Conservation (phyloP, 2,113 vertebrate species). For the Gracilinanus agilis region DNA sequence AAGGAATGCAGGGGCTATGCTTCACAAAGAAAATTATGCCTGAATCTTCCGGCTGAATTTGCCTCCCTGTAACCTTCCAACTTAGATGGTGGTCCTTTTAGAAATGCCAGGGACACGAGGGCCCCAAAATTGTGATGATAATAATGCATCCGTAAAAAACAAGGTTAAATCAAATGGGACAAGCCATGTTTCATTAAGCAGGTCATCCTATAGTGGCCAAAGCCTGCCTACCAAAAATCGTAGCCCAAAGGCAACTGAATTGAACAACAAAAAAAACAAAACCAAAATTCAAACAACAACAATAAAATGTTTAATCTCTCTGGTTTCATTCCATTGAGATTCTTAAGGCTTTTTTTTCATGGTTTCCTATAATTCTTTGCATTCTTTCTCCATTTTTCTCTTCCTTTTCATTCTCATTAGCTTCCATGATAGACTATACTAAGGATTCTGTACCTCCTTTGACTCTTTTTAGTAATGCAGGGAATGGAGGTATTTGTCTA, state of each 20-base stretch:
- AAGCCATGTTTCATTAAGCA: constrained; percentile 60
- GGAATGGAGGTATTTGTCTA: constrained; percentile 14
- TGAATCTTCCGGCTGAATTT: constrained; percentile 78
- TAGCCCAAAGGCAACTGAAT: constrained; percentile 64
- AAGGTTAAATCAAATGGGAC: constrained; percentile 71
- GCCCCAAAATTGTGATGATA: constrained; percentile 61
- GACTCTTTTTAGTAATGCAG: constrained; percentile 2
- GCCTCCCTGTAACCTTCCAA: constrained; percentile 71
- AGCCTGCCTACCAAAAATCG: constrained; percentile 71
- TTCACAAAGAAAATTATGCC: constrained; percentile 65
- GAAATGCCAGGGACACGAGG: constrained; percentile 75
- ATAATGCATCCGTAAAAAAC: constrained; percentile 70
- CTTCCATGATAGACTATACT: constrained; percentile 21
- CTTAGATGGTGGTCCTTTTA: constrained; percentile 62
- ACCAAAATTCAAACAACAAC: background rate
- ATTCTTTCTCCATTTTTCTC: background rate
- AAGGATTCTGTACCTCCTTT: constrained; percentile 18
- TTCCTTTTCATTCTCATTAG: constrained; percentile 20
- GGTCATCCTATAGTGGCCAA: constrained; percentile 63
- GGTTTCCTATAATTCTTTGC: constrained; percentile 60
- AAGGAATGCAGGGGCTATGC: constrained; percentile 65
- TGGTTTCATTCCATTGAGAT: constrained; percentile 28
- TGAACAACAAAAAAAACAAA: background rate
- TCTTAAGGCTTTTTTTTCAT: constrained; percentile 32
- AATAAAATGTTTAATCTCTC: constrained; percentile 62